phyloP scores from a whole-genome alignment of 30 jellyfish, hydroid and myxozoan genomes.

The Clytia hemisphaerica region DNA sequence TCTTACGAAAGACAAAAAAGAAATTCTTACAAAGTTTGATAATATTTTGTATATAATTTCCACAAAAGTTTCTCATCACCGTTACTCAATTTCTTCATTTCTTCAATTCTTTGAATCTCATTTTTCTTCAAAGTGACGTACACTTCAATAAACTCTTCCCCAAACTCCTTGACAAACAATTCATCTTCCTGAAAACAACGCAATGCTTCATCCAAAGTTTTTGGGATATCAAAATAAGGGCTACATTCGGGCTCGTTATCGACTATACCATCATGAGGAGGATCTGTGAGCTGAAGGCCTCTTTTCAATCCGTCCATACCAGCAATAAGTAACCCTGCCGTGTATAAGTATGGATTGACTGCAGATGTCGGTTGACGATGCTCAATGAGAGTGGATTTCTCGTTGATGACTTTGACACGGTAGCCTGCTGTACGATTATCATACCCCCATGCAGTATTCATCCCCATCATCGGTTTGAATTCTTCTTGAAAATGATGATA shows the following conservation, averaged over 20 bases:
- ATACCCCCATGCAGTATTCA: slow-evolving; percentile 2
- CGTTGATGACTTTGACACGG: background rate
- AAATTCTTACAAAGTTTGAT: no score
- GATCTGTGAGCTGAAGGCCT: background rate
- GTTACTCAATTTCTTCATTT: no score
- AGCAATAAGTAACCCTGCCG: slow-evolving; percentile 5
- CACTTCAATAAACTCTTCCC: background rate
- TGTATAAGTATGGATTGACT: slow-evolving; percentile 9
- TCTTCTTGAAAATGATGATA: no score
- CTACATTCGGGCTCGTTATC: no score
- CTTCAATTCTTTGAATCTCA: no score
- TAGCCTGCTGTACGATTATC: slow-evolving; percentile 9
- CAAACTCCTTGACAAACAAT: background rate
- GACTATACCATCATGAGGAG: background rate
- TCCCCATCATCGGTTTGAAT: no score
- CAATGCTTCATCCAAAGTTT: background rate
- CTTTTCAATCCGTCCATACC: slow-evolving; percentile 17
- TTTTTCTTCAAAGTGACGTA: no score
- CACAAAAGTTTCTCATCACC: no score
- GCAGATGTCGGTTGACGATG: slow-evolving; percentile 18
- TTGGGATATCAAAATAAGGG: no score
- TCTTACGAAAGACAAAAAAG: no score
- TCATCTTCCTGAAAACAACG: background rate
- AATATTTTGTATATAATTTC: no score
- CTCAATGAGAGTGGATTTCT: background rate